phyloP scores from a whole-genome alignment of 1,140 invertebrate species.

The Pseudomyrmex sp. region DNA sequence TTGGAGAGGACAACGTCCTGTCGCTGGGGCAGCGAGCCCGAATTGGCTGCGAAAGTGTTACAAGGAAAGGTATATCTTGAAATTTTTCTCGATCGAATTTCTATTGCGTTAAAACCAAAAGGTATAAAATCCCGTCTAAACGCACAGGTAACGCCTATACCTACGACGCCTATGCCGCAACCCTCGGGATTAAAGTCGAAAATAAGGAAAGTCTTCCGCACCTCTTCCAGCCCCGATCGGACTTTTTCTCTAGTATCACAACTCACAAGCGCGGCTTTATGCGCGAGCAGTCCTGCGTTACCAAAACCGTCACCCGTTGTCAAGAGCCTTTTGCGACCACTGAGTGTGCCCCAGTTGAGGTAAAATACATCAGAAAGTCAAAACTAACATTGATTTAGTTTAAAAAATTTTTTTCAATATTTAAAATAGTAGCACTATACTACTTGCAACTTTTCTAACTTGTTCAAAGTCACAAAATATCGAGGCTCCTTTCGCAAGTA shows the following conservation, averaged over 20 bases:
- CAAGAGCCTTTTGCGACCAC: constrained; percentile 86
- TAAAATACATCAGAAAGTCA: constrained; percentile 43
- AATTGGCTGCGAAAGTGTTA: constrained; percentile 84
- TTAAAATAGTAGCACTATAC: too few relatives aligned
- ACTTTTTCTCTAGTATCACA: constrained; percentile 86
- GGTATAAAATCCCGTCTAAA: neutral
- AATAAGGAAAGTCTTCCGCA: constrained; percentile 86
- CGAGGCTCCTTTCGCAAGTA: neutral
- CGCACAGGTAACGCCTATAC: constrained; percentile 77
- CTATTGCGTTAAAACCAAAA: neutral
- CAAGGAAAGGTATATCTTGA: constrained; percentile 83
- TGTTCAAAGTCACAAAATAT: too few relatives aligned
- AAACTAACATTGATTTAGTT: neutral
- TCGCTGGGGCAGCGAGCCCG: constrained; percentile 87
- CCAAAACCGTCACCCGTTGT: constrained; percentile 86
- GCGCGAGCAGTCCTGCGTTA: constrained; percentile 87
- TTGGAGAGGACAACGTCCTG: constrained; percentile 86
- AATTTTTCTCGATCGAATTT: neutral
- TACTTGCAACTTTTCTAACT: neutral
- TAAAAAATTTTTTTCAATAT: neutral
- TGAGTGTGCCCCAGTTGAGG: constrained; percentile 87
- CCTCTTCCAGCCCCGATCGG: constrained; percentile 82
- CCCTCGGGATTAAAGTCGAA: constrained; percentile 85
- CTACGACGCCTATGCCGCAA: constrained; percentile 68
- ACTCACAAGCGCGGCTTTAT: constrained; percentile 87